These are phyloP conservation scores for Epinotia demarniana DNA, from an alignment of 2,888 invertebrate species.

Conservation along the genomic window DNA sequence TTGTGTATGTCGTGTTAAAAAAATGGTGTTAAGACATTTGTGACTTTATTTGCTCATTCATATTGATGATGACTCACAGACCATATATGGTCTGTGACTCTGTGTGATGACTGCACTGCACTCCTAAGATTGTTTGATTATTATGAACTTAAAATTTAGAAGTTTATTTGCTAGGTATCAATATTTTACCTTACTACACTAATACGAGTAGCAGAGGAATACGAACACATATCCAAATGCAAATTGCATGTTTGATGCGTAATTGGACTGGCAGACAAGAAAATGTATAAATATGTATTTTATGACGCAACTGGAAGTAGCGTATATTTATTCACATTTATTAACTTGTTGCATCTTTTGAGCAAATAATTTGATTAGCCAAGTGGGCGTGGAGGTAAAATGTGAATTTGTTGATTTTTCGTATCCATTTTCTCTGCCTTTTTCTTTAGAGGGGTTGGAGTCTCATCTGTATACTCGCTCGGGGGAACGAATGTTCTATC, in stretches of 20 bases:
- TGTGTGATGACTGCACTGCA: too few species aligned
- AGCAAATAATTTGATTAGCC: constrained; percentile 46
- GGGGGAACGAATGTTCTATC: constrained; percentile 79
- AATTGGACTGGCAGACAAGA: background rate
- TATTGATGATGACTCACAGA: too few species aligned
- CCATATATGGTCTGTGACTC: too few species aligned
- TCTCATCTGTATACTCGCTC: constrained; percentile 76
- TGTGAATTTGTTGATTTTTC: constrained; percentile 55
- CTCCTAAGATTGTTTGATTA: too few species aligned
- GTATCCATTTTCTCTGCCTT: constrained; percentile 64
- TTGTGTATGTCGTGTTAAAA: too few species aligned
- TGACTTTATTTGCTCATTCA: too few species aligned
- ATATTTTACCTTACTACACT: background rate
- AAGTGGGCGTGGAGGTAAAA: constrained; percentile 42
- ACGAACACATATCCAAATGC: too few species aligned
- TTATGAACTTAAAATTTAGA: too few species aligned
- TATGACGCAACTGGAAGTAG: constrained; percentile 4
- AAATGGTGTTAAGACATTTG: too few species aligned
- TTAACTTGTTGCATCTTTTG: constrained; percentile 43
- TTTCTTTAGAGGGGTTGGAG: constrained; percentile 58
- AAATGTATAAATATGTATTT: constrained; percentile 14
- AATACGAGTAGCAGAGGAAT: background rate
- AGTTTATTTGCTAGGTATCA: too few species aligned
- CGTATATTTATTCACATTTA: constrained; percentile 27
- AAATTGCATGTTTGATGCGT: background rate